Evolutionary conservation across 2,113 vertebrate genomes (phyloP).

Genomic region (Heloderma charlesbogerti): DNA sequence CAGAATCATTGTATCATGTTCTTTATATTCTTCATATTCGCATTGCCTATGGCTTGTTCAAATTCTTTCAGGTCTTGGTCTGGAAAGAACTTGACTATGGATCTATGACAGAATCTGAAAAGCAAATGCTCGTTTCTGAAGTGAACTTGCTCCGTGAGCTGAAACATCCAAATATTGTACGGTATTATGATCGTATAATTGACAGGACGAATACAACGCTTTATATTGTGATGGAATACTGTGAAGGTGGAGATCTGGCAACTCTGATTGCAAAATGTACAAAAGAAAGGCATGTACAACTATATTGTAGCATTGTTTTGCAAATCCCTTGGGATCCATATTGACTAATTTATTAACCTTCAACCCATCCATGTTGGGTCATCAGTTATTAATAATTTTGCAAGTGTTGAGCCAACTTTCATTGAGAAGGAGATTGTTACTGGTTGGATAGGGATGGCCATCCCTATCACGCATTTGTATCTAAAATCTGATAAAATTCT

Average conservation of each 20-base stretch:
- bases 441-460: background rate
- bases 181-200: conserved; percentile 94
- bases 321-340: background rate
- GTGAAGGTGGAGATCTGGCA: conserved; percentile 93
- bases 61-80: conserved; percentile 84
- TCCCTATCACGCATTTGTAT: background rate
- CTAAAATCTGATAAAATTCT: background rate
- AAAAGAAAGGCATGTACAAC: conserved; percentile 83
- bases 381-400: background rate
- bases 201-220: conserved; percentile 89
- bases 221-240: conserved; percentile 98
- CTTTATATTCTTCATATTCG: background rate
- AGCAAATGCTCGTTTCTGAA: conserved; percentile 97
- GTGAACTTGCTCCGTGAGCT: conserved; percentile 95
- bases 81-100: conserved; percentile 99
- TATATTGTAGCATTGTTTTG: background rate
- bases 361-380: background rate
- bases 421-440: no score
- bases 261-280: conserved; percentile 87
- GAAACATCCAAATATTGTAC: conserved; percentile 93
- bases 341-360: background rate
- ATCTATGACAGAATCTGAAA: conserved; percentile 91
- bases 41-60: background rate
- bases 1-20: no score
- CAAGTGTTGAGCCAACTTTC: background rate